Base-by-base conservation (phyloP, 2,113 vertebrate species). In the Actinemys pallida region DNA sequence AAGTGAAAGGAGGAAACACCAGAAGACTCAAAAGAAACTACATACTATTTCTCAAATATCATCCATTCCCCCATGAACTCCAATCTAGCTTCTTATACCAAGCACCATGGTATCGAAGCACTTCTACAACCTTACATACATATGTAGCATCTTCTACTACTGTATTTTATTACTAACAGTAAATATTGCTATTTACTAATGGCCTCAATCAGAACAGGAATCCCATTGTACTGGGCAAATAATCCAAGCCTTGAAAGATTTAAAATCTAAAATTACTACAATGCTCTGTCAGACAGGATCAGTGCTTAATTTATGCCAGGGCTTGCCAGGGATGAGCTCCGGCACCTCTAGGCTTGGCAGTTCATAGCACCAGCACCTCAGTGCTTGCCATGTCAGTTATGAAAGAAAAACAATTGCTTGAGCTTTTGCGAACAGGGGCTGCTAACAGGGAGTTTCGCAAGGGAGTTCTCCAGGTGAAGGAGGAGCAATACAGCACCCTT, bases 1-100 rank as follows among this genome's bases (percentile, higher is more conserved):
- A 2, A 0, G 82, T 19, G 31, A 69, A 69, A 69, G 62, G 81
- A 93, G 90, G 75, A 78, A n/a, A 47, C 45, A 83, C 25, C 80
- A 90, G 45, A 83, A 50, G 19, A 86, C 93, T 94, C 87, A 89
- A 35, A 81, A 96, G 93, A 86, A 81, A 75, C 84, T 85, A 88
- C 81, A 65, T 86, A 65, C 62, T 89, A 89, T 72, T 31, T 91
- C 88, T 75, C 2, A 3, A 65, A 54, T 13, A 84, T 75, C 45
- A 54, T 45, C 6, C 39, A 95, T 80, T 91, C 39, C 11, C 20
- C 16, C 83, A 57, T 72, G 56, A 24, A 57, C 56, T 25, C 47
- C 75, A 83, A 65, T 0, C 3, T 1, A 88, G 91, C 57, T 94
- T 86, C 89, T 56, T 83, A 90, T 92, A 81, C 94, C 92, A 39